Base-by-base conservation (phyloP, 2,113 vertebrate genomes). In the Notothenia rossii region DNA sequence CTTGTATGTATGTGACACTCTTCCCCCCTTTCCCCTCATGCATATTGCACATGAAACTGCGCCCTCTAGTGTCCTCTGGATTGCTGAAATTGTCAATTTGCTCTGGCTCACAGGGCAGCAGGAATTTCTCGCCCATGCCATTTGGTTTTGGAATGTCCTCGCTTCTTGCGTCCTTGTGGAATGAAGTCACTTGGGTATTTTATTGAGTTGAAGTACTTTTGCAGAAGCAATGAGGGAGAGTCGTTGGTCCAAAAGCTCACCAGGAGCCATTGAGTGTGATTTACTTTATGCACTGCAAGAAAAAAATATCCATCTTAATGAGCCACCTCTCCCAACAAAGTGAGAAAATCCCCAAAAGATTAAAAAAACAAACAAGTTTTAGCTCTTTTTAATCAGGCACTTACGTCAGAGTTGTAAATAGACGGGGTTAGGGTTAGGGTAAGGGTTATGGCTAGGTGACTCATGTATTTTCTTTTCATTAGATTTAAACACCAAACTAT, bases 51-150 rank as follows among this genome's bases (percentile, higher is more conserved):
- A 82, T 92, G 84, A 91, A 92, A 86, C 84, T 86, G 92, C 93
- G 93, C 94, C 95, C 92, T 94, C 95, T 95, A 90, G 93, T 85
- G 95, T 77, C 61, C 0, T n/a, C 56, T 12, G 40, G 46, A 36
- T 36, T 60, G 3, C 17, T 14, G 45, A 50, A 36, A 1, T 58
- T 59, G 33, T 56, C 40, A 10, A 48, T 48, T 29, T 20, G 66
- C 69, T 71, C 59, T 72, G 69, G 54, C 82, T 33, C 84, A 64
- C 33, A 70, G 53, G 59, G 71, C 71, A 59, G 80, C 53, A 78
- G 83, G 86, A 87, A 79, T 82, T 72, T 79, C 71, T 76, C 56
- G 6, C 33, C 46, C 29, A 54, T 62, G 60, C 75, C 72, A 15
- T 79, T 63, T 79, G 85, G 67, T 70, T 87, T 86, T 72, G 72